These are phyloP conservation scores for Sapajus apella DNA, from an alignment of 2,113 vertebrate genomes.

Conservation along the genomic window DNA sequence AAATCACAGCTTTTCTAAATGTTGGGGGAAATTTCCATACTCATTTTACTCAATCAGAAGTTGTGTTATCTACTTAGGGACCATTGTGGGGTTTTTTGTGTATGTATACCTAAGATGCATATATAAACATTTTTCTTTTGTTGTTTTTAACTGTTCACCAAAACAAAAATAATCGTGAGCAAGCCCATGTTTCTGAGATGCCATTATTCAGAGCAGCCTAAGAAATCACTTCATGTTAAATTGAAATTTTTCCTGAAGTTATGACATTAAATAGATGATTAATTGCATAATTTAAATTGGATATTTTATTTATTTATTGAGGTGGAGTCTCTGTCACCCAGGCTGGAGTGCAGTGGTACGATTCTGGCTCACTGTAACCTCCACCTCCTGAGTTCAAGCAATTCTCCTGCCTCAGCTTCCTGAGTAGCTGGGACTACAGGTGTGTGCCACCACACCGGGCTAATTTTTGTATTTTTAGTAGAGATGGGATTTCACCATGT, in stretches of 20 bases:
- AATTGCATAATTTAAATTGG: neutral
- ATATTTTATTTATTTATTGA: neutral
- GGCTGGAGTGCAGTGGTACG: too few relatives aligned
- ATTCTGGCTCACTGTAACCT: too few relatives aligned
- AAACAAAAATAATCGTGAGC: neutral
- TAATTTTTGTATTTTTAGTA: too few relatives aligned
- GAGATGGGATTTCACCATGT: too few relatives aligned
- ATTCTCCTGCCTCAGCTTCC: too few relatives aligned
- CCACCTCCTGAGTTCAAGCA: too few relatives aligned
- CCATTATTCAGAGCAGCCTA: neutral
- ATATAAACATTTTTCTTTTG: neutral
- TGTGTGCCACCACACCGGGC: too few relatives aligned
- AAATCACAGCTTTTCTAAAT: neutral
- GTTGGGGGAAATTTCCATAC: neutral
- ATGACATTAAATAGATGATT: neutral
- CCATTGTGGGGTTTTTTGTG: neutral
- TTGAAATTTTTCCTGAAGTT: neutral
- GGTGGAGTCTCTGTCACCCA: too few relatives aligned
- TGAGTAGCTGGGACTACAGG: too few relatives aligned
- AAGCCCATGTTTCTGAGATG: neutral
- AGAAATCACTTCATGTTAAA: neutral
- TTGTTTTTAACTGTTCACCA: neutral
- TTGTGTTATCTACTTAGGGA: neutral
- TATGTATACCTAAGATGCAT: neutral
- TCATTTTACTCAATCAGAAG: neutral